Evolutionary conservation across 2,888 invertebrate genomes (phyloP).

Genomic region (Pedicia rivosa): DNA sequence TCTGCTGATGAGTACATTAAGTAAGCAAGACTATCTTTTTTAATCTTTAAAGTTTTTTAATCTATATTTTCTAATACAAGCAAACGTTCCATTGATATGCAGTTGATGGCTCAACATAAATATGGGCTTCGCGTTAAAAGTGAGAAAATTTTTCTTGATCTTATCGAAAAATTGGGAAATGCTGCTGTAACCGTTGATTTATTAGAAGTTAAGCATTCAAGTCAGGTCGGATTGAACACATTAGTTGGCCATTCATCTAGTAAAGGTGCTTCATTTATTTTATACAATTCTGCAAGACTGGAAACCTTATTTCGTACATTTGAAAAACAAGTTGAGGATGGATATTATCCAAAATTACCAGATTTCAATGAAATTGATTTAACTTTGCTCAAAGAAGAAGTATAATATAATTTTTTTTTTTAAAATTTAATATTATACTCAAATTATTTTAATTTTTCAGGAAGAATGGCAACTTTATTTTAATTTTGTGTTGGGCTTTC

Average conservation of each 20-base stretch:
- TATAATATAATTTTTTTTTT: constrained; percentile 22
- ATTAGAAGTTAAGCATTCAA: constrained; percentile 43
- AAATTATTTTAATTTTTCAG: constrained; percentile 31
- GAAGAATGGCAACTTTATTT: constrained; percentile 63
- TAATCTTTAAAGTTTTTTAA: constrained; percentile 1
- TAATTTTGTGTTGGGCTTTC: constrained; percentile 48
- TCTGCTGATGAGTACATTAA: constrained; percentile 32
- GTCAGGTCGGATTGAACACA: constrained; percentile 35
- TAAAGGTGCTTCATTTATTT: constrained; percentile 49
- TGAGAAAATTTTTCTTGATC: constrained; percentile 34
- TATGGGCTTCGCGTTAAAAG: constrained; percentile 39
- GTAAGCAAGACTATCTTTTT: constrained; percentile 17
- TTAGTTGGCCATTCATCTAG: constrained; percentile 1
- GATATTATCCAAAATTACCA: constrained; percentile 44
- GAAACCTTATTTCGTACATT: constrained; percentile 48
- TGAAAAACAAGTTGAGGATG: constrained; percentile 35
- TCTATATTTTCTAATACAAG: constrained; percentile 22
- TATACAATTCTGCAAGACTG: constrained; percentile 63
- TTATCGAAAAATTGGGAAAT: constrained; percentile 42
- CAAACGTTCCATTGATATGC: constrained; percentile 43
- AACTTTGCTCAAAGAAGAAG: constrained; percentile 44
- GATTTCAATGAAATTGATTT: constrained; percentile 42
- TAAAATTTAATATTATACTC: not conserved
- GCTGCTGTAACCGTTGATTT: constrained; percentile 53
- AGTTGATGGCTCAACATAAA: constrained; percentile 50